Conservation (phyloP, 2,113 vertebrate genomes). For the Solea senegalensis region DNA sequence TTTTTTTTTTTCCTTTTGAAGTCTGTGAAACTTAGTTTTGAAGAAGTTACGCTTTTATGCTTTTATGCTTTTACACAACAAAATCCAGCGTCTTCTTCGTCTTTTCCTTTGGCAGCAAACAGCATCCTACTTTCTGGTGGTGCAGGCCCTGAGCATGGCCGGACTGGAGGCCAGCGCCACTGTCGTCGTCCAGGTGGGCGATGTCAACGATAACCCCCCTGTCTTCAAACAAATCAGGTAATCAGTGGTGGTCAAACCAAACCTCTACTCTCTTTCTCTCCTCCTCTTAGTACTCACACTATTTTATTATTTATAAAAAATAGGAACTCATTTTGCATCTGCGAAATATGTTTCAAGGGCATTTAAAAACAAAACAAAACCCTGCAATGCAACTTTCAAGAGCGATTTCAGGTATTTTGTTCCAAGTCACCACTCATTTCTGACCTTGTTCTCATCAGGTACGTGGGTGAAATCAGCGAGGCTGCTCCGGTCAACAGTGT, state of each 20-base stretch:
- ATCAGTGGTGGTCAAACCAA: not conserved
- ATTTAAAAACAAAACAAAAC: too few species aligned
- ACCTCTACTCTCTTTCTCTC: too few species aligned
- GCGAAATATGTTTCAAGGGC: too few species aligned
- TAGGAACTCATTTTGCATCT: too few species aligned
- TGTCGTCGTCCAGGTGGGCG: conserved; percentile 89
- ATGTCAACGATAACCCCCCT: conserved; percentile 93
- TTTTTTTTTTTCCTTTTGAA: too few species aligned
- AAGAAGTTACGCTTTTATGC: not conserved
- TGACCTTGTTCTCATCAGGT: conserved; percentile 35
- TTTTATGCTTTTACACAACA: not conserved
- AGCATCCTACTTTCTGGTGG: conserved; percentile 84
- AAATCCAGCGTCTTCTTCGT: not conserved
- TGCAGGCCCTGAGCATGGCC: conserved; percentile 92
- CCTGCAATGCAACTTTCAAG: not conserved
- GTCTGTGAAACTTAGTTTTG: not conserved
- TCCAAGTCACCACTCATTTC: too few species aligned
- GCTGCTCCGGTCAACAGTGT: conserved; percentile 92
- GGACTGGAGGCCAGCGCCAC: conserved; percentile 89
- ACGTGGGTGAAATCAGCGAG: conserved; percentile 86
- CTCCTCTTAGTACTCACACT: not conserved
- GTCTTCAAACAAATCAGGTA: conserved; percentile 90
- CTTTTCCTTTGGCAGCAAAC: conserved; percentile 63
- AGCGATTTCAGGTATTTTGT: not conserved
- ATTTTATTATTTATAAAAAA: not conserved